phyloP scores from a whole-genome alignment of 2,113 vertebrate species.

The Phodopus roborovskii region DNA sequence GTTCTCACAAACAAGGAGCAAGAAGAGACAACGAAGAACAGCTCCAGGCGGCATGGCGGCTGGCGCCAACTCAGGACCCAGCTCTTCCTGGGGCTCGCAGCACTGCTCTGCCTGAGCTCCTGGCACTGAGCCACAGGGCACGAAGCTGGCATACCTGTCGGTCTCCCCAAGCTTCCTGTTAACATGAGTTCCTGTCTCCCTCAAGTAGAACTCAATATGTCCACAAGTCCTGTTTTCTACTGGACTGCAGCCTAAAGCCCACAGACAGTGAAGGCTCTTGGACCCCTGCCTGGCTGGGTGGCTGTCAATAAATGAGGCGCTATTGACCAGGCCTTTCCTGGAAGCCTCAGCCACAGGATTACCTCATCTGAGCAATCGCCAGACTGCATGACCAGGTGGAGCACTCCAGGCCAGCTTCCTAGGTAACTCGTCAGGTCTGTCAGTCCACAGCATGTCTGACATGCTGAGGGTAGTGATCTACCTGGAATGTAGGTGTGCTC shows the following conservation, averaged over 20 bases:
- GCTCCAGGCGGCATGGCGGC: not conserved
- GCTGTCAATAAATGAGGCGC: slow-evolving; percentile 43
- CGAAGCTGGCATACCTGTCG: not conserved
- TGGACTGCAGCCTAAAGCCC: not conserved
- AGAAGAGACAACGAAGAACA: not conserved
- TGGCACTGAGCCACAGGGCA: not conserved
- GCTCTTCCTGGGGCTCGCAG: not conserved
- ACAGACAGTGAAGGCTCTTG: not conserved
- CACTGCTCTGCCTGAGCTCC: not conserved
- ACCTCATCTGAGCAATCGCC: slow-evolving; percentile 50
- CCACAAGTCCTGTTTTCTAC: not conserved
- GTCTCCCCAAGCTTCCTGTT: not conserved
- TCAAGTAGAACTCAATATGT: not conserved
- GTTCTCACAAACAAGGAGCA: not conserved
- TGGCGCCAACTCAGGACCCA: not conserved
- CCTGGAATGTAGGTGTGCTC: not conserved
- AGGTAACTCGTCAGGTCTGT: not conserved
- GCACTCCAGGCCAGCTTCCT: not conserved
- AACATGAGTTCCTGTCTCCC: not conserved
- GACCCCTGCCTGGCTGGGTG: not conserved
- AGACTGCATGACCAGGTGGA: slow-evolving; percentile 36
- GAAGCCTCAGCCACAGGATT: slow-evolving; percentile 53
- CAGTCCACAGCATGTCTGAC: not conserved
- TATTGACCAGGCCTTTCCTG: slow-evolving; percentile 66
- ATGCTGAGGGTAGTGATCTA: not conserved